Percentiles rank a stretch among this genome's conserved stretches.
Evolutionary conservation across 30 jellyfish, hydroid and myxozoan species (phyloP).

Genomic region (Mastigias papua): DNA sequence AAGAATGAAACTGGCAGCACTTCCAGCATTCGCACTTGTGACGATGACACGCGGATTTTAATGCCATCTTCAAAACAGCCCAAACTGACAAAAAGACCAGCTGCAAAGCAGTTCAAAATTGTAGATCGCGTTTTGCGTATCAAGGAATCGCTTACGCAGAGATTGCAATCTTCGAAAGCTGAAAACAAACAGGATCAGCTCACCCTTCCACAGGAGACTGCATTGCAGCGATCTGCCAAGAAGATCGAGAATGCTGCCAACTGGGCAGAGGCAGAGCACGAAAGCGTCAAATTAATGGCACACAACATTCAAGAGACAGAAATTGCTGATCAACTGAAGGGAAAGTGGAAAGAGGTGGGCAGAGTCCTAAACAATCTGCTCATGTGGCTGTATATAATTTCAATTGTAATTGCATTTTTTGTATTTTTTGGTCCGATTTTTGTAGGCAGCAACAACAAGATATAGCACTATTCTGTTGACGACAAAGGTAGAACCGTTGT

Average conservation of each 20-base stretch:
- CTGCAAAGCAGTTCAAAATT: slow-evolving; percentile 35
- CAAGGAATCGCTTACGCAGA: slow-evolving; percentile 31
- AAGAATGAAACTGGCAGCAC: slow-evolving; percentile 25
- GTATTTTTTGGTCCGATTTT: slow-evolving; percentile 68
- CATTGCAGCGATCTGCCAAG: slow-evolving; percentile 33
- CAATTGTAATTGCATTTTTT: slow-evolving; percentile 61
- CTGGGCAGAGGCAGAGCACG: slow-evolving; percentile 71
- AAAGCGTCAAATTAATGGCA: slow-evolving; percentile 79
- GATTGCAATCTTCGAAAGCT: slow-evolving; percentile 10
- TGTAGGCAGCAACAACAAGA: slow-evolving; percentile 1
- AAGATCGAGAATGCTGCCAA: slow-evolving; percentile 49
- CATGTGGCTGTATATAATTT: slow-evolving; percentile 73
- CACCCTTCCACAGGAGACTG: slow-evolving; percentile 21
- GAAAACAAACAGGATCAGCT: neutral
- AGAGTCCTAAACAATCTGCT: slow-evolving; percentile 66
- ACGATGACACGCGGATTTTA: slow-evolving; percentile 46
- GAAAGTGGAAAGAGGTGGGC: slow-evolving; percentile 82
- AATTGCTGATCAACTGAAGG: slow-evolving; percentile 23
- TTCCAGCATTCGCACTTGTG: slow-evolving; percentile 39
- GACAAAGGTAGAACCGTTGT: neutral
- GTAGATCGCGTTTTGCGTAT: slow-evolving; percentile 50
- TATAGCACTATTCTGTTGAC: neutral
- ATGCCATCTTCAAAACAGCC: slow-evolving; percentile 24
- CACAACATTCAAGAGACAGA: slow-evolving; percentile 59
- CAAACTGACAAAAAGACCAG: neutral